Base-by-base conservation (phyloP, 2,888 invertebrate genomes). In the Polydrusus cervinus region DNA sequence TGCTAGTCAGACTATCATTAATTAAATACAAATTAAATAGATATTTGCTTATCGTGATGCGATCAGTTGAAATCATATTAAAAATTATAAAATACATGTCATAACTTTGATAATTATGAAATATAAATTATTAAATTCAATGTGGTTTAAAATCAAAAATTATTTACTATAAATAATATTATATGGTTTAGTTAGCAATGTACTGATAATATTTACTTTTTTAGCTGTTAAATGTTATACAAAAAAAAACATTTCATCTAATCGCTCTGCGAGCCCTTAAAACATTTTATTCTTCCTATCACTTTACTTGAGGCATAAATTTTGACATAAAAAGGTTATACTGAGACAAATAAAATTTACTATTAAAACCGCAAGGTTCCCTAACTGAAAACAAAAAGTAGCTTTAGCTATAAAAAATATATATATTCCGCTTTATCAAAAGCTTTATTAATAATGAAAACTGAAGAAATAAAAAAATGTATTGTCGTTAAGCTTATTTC, bases 371-470 rank as follows among this genome's bases (percentile, higher is more conserved):
- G 40, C 75, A 65, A 61, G 43, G 61, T 43, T 51, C 70, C 65
- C 66, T 62, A 62, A 65, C 40, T 49, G 55, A 65, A 75, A 75
- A 70, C 64, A 75, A 70, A 76, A 68, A 75, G 66, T 71, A 75
- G 71, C 68, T 65, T 64, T 60, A 40, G 71, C 76, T 43, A 70
- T 76, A 76, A 76, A 76, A 60, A 53, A 51, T n/a, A 67, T 70
- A 83, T 82, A 76, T 77, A 79, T 74, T 78, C 77, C 80, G 81
- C 83, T 84, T 84, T 84, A 84, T 84, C 81, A 83, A 83, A 81
- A 82, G 80, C 78, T 80, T 82, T 82, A 82, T 83, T 76, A 84
- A 84, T 85, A 84, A 85, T 85, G 83, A 85, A 84, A 82, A 80
- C 78, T 80, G 82, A 81, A 82, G 81, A 82, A 82, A 84, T 80